phyloP scores from a whole-genome alignment of 2,888 invertebrate genomes.

The Anoncus sp. region DNA sequence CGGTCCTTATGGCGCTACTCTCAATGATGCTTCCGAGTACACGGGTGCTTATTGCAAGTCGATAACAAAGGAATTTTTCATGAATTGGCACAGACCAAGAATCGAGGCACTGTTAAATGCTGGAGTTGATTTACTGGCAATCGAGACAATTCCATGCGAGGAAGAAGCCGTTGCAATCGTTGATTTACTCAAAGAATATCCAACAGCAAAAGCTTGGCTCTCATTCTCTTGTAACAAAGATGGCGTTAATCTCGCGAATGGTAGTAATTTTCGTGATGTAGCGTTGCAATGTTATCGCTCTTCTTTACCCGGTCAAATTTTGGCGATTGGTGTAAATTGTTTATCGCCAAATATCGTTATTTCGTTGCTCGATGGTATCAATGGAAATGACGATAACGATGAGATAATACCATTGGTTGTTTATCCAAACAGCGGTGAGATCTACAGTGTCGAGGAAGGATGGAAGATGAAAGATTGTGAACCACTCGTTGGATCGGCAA shows the following conservation, averaged over 20 bases:
- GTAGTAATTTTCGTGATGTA: conserved; percentile 91
- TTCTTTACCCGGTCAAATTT: conserved; percentile 88
- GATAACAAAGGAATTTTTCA: conserved; percentile 87
- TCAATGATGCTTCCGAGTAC: conserved; percentile 97
- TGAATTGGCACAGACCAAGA: conserved; percentile 93
- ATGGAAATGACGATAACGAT: conserved; percentile 82
- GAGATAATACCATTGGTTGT: conserved; percentile 90
- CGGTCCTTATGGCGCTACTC: conserved; percentile 96
- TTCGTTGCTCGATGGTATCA: conserved; percentile 86
- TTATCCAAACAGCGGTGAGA: conserved; percentile 97
- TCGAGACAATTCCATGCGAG: conserved; percentile 96
- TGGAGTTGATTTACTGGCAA: conserved; percentile 93
- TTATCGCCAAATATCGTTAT: conserved; percentile 88
- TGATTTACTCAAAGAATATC: conserved; percentile 91
- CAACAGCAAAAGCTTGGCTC: conserved; percentile 92
- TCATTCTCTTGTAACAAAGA: conserved; percentile 92
- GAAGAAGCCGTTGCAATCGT: conserved; percentile 93
- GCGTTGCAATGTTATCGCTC: conserved; percentile 87
- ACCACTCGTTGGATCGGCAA: conserved; percentile 87
- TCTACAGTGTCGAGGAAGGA: conserved; percentile 87
- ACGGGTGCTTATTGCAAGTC: conserved; percentile 91
- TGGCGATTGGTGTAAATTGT: conserved; percentile 97
- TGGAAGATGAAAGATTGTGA: conserved; percentile 86
- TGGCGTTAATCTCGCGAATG: conserved; percentile 88
- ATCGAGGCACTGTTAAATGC: conserved; percentile 91